These are phyloP conservation scores for Dioctria rufipes DNA, from an alignment of 2,888 invertebrate genomes.

Conservation along the genomic window DNA sequence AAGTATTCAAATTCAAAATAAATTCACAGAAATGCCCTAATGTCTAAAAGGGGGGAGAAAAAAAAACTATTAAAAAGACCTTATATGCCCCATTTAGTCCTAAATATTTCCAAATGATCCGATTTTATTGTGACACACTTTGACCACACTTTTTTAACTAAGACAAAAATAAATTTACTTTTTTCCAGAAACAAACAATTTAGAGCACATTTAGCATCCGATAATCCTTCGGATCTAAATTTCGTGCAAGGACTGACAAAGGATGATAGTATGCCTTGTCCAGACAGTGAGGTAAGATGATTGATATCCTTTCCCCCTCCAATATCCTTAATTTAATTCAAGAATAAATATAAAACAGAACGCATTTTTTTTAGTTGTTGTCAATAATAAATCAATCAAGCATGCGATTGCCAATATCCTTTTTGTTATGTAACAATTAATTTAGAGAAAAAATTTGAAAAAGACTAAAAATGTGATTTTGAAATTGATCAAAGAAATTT, in stretches of 20 bases:
- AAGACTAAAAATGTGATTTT: neutral
- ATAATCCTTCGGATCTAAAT: conserved; percentile 75
- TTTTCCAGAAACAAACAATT: conserved; percentile 80
- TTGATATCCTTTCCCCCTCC: neutral
- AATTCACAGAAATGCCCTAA: too few species aligned
- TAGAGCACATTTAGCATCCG: conserved; percentile 81
- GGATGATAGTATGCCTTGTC: conserved; percentile 64
- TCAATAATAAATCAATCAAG: neutral
- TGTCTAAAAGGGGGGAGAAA: too few species aligned
- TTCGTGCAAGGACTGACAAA: conserved; percentile 68
- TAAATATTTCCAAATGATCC: neutral
- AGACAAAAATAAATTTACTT: neutral
- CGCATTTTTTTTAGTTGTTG: neutral
- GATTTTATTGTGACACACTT: neutral
- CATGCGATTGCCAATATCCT: neutral
- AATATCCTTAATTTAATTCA: neutral
- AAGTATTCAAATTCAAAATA: too few species aligned
- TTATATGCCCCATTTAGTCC: too few species aligned
- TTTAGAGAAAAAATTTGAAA: neutral
- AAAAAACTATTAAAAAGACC: too few species aligned
- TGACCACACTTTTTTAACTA: neutral
- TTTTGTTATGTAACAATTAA: neutral
- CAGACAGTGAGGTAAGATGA: conserved; percentile 69
- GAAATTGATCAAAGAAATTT: conserved; percentile 12
- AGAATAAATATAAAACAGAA: neutral